Conservation (phyloP, 2,113 vertebrate species). For the Mohoua ochrocephala region DNA sequence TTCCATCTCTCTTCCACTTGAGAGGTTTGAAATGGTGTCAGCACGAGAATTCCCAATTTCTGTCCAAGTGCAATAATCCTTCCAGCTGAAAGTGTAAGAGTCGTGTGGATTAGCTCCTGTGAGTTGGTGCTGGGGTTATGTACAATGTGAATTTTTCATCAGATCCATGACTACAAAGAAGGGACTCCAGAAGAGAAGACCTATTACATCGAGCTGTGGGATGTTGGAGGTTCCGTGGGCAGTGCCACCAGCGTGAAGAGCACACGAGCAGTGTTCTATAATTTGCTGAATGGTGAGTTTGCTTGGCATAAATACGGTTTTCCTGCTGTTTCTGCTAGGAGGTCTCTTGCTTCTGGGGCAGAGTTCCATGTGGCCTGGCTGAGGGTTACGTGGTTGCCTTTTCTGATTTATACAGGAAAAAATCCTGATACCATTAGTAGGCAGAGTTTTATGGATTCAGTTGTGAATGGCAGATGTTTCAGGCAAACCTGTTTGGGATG, state of each 20-base stretch:
- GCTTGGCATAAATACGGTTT: not conserved
- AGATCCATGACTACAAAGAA: slow-evolving; percentile 98
- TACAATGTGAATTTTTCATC: slow-evolving; percentile 15
- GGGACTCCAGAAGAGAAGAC: slow-evolving; percentile 97
- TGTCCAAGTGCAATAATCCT: not conserved
- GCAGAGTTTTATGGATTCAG: not conserved
- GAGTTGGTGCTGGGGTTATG: not conserved
- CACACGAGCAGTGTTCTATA: slow-evolving; percentile 97
- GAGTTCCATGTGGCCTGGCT: not conserved
- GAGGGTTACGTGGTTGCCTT: not conserved
- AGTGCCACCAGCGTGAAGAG: slow-evolving; percentile 93
- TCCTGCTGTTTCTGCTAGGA: not conserved
- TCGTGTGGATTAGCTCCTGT: not conserved
- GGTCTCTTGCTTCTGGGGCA: not conserved
- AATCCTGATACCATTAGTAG: rapidly evolving
- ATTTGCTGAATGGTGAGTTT: slow-evolving; percentile 87
- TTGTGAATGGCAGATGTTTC: not conserved
- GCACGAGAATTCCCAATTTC: not conserved
- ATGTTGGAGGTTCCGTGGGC: slow-evolving; percentile 94
- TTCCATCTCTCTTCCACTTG: not conserved
- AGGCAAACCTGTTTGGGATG: not conserved
- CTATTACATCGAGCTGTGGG: slow-evolving; percentile 96
- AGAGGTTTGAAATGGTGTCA: not conserved
- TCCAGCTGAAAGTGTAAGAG: not conserved
- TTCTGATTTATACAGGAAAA: not conserved